These are phyloP conservation scores for Caenorhabditis japonica DNA, from an alignment of 2,888 invertebrate genomes.

Conservation along the genomic window DNA sequence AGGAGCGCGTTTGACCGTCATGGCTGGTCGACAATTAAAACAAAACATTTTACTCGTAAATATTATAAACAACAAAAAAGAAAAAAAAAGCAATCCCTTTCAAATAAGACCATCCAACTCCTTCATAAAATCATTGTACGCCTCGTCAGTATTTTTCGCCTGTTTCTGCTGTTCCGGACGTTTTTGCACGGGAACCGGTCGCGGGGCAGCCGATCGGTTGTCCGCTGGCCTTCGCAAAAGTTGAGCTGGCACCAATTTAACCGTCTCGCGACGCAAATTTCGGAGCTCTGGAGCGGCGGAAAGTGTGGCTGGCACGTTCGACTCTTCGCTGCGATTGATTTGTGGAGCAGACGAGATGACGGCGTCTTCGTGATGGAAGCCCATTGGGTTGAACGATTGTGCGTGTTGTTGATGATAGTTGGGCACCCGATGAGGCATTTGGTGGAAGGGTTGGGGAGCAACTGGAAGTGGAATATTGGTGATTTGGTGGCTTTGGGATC, in stretches of 20 bases:
- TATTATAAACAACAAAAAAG: not conserved
- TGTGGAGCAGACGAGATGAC: constrained; percentile 58
- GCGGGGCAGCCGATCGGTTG: constrained; percentile 35
- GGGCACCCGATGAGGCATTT: constrained; percentile 40
- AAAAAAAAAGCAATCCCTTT: no score
- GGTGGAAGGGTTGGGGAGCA: constrained; percentile 50
- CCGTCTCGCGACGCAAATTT: constrained; percentile 84
- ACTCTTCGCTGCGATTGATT: constrained; percentile 27
- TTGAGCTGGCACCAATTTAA: constrained; percentile 83
- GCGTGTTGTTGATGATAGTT: constrained; percentile 21
- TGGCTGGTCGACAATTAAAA: not conserved
- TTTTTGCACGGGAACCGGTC: constrained; percentile 11
- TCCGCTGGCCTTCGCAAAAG: constrained; percentile 82
- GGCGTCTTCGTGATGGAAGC: constrained; percentile 46
- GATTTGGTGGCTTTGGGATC: not conserved
- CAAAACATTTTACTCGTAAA: constrained; percentile 10
- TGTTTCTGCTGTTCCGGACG: constrained; percentile 50
- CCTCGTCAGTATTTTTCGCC: constrained; percentile 88
- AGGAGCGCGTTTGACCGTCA: no score
- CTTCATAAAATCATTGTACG: constrained; percentile 97
- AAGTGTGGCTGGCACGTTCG: constrained; percentile 56
- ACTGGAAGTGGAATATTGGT: no score
- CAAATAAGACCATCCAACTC: constrained; percentile 95
- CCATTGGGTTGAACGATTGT: constrained; percentile 54
- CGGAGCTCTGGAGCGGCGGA: constrained; percentile 94